Base-by-base conservation (phyloP, 2,113 vertebrate genomes). In the Myotis brandtii region DNA sequence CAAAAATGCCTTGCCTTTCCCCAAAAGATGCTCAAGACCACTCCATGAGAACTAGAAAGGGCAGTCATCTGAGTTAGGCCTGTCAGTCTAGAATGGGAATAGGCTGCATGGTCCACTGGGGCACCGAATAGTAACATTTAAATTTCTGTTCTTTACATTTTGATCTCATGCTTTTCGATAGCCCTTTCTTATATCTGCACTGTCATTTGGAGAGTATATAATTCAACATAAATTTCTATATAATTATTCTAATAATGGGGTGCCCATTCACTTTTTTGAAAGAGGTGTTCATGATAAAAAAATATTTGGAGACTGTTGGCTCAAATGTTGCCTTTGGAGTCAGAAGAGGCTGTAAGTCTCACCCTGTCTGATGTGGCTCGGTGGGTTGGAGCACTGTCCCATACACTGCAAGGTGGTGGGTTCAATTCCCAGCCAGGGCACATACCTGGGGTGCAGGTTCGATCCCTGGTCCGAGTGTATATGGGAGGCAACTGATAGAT, bases 71-170 rank as follows among this genome's bases (percentile, higher is more conserved):
- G 75, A 77, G 27, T 20, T 20, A 40, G 46, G 46, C 46, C 75
- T 6, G n/a, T 21, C 75, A 17, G 4, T 11, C 46, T 27, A 32
- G 56, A 40, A 62, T 0, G 9, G 27, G 0, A 18, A 0, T 3
- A 4, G 10, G n/a, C 59, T 5, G 5, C 10, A 0, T 4, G 3
- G 25, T 34, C 52, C 12, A 0, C 1, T 20, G 11, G 64, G 23
- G 8, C 3, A 9, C 27, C 34, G 23, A 32, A 21, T 16, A 10
- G n/a, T 40, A 86, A 72, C 13, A 9, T 4, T 62, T 10, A 16
- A 34, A n/a, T 43, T 89, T 82, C 87, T 67, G 59, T 50, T 67
- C 40, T 50, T 62, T n/a, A 21, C 0, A 3, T 56, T 69, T 93
- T 56, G 20, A 23, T 79, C 2, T 59, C 8, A 0, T 27, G 62